Conservation (phyloP, 1,140 invertebrate genomes). For the Halotydeus destructor region DNA sequence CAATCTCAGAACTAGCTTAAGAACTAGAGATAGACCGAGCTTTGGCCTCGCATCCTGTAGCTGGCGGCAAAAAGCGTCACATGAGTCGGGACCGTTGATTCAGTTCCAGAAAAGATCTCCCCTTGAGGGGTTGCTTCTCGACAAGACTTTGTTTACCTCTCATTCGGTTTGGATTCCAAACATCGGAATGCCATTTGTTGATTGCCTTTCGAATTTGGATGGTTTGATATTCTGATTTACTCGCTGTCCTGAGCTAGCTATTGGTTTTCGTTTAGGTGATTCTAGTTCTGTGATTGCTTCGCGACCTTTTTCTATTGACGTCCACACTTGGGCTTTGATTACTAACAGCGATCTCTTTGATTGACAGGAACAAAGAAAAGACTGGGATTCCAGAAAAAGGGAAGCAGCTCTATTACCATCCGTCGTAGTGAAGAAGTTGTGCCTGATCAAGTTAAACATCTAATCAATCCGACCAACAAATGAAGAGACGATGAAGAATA, state of each 20-base stretch:
- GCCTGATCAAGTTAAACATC: constrained; percentile 52
- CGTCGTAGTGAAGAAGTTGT: constrained; percentile 85
- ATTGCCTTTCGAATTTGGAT: constrained; percentile 13
- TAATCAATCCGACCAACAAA: too few species aligned
- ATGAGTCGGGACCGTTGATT: too few species aligned
- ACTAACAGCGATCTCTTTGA: not conserved
- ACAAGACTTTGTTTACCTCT: too few species aligned
- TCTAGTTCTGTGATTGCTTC: not conserved
- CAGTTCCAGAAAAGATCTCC: too few species aligned
- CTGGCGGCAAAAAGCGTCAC: too few species aligned
- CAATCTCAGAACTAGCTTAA: too few species aligned
- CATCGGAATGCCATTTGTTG: too few species aligned
- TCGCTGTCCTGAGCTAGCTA: not conserved
- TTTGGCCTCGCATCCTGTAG: too few species aligned
- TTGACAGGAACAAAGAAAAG: constrained; percentile 41
- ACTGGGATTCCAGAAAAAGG: constrained; percentile 81
- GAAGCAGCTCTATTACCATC: constrained; percentile 79
- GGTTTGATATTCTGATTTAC: not conserved
- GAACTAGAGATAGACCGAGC: too few species aligned
- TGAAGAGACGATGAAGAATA: too few species aligned
- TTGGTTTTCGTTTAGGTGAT: not conserved
- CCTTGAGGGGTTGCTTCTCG: too few species aligned
- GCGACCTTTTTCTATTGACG: not conserved
- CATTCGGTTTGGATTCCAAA: too few species aligned
- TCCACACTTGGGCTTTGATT: not conserved